These are phyloP conservation scores for Prionailurus viverrinus DNA, from an alignment of 2,113 vertebrate genomes.

Conservation along the genomic window DNA sequence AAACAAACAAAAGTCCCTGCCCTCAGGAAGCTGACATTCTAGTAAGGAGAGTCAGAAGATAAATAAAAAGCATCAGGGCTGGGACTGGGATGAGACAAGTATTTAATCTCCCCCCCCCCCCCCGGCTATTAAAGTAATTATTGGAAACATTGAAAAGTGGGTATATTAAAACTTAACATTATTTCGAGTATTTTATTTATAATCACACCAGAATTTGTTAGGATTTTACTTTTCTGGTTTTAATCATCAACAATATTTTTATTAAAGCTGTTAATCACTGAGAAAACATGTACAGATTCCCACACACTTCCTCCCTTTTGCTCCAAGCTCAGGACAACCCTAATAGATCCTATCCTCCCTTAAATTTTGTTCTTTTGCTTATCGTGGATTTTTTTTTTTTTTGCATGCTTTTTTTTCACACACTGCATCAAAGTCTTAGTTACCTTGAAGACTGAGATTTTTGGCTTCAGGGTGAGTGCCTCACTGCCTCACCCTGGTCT, in stretches of 20 bases:
- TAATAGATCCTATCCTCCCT: neutral
- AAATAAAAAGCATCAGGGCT: neutral
- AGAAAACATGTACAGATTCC: neutral
- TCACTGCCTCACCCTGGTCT: neutral
- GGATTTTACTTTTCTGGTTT: constrained; percentile 15
- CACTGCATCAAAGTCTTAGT: neutral
- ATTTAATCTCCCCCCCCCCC: fast-evolving
- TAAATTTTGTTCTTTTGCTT: neutral
- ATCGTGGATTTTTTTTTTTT: neutral
- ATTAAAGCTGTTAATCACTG: neutral
- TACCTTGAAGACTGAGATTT: neutral
- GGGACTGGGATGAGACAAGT: neutral
- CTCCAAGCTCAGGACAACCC: neutral
- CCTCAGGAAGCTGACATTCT: neutral
- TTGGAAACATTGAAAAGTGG: neutral
- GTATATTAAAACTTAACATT: neutral
- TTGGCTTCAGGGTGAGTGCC: neutral
- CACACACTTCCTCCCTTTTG: neutral
- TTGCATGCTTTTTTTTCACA: neutral
- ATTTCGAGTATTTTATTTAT: constrained; percentile 1
- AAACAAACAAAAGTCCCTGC: neutral
- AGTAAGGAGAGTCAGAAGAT: neutral
- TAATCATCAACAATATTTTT: neutral
- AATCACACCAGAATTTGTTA: neutral
- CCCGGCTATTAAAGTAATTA: neutral